Evolutionary conservation across 2,113 vertebrate genomes (phyloP).

Genomic region (Meriones unguiculatus): DNA sequence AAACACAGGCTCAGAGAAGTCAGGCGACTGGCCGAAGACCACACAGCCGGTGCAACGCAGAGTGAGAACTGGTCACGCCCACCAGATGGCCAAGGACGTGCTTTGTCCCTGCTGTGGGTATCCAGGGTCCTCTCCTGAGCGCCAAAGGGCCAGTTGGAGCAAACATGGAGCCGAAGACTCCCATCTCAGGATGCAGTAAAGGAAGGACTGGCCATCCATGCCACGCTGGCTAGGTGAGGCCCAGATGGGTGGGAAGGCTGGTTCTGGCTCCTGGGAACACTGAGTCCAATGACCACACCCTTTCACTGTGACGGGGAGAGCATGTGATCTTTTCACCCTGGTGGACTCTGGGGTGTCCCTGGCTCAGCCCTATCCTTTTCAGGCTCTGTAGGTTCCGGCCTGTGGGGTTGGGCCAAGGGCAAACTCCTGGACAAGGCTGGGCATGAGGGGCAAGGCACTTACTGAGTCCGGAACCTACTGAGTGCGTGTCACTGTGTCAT

Average conservation of each 20-base stretch:
- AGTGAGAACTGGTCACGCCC: too few species aligned
- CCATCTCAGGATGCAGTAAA: neutral
- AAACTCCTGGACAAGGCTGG: neutral
- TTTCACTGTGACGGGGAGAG: neutral
- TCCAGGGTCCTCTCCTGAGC: neutral
- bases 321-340: neutral
- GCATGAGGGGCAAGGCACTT: neutral
- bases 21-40: neutral
- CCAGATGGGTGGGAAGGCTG: too few species aligned
- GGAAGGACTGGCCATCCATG: neutral
- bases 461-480: neutral
- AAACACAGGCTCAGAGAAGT: conserved; percentile 25
- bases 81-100: neutral
- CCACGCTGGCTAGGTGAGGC: neutral
- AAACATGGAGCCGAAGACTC: neutral
- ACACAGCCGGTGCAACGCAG: neutral
- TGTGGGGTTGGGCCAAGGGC: accelerated
- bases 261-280: neutral
- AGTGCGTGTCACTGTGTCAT: neutral
- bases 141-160: neutral
- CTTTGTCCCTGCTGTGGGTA: neutral
- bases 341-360: neutral
- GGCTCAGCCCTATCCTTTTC: neutral
- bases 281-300: neutral
- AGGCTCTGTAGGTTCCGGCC: neutral